phyloP scores from a whole-genome alignment of 2,888 invertebrate species.

The Drosophila lutescens region DNA sequence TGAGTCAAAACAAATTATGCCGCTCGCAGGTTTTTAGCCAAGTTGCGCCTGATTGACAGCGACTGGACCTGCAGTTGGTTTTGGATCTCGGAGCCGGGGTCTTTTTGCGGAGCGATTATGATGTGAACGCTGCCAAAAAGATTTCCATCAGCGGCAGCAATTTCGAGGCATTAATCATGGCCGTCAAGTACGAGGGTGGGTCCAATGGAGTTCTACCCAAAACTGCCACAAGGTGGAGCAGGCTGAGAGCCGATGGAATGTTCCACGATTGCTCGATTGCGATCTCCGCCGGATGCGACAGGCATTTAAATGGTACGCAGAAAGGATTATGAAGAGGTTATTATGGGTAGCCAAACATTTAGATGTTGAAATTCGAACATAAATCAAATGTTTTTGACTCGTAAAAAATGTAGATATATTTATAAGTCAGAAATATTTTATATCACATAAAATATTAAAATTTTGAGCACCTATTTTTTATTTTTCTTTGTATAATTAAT shows the following conservation, averaged over 20 bases:
- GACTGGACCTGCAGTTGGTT: constrained; percentile 4
- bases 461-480: too few relatives aligned
- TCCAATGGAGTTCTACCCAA: constrained; percentile 30
- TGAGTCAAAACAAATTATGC: constrained; percentile 81
- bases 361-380: not conserved
- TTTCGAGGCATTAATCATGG: constrained; percentile 71
- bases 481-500: too few relatives aligned
- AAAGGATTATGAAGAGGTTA: constrained; percentile 14
- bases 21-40: constrained; percentile 37
- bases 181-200: constrained; percentile 60
- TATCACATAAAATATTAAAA: too few relatives aligned
- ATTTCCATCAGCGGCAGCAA: constrained; percentile 69
- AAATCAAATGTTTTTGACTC: constrained; percentile 9
- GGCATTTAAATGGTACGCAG: constrained; percentile 21
- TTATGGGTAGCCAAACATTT: constrained; percentile 1
- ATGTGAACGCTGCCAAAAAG: constrained; percentile 68
- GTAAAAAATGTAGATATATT: not conserved
- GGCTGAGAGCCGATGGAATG: constrained; percentile 12
- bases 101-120: constrained; percentile 62
- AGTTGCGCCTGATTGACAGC: constrained; percentile 39
- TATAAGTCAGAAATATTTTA: not conserved
- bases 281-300: constrained; percentile 16
- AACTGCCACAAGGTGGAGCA: constrained; percentile 14
- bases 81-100: not conserved
- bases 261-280: constrained; percentile 22